A percentile compares a stretch with the other conserved stretches of the same genome.
phyloP scores from a whole-genome alignment of 2,797 vertebrate species.

The Thaleichthys pacificus region DNA sequence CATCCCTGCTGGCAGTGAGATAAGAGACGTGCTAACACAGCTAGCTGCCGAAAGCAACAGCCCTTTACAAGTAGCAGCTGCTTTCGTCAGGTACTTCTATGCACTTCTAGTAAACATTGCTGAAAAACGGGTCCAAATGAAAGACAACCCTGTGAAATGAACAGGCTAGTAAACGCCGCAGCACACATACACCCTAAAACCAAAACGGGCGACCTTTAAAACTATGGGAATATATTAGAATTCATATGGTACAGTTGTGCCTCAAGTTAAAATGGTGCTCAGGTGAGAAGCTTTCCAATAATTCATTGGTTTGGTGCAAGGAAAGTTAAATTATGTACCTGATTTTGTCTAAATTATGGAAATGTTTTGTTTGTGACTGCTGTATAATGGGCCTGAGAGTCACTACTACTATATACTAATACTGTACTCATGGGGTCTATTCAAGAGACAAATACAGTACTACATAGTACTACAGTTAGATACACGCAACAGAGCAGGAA shows the following conservation, averaged over 20 bases:
- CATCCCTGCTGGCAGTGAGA: neutral
- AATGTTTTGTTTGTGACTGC: neutral
- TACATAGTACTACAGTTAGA: neutral
- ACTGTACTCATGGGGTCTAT: neutral
- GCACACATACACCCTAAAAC: conserved; percentile 27
- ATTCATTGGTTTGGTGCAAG: neutral
- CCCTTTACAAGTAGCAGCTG: neutral
- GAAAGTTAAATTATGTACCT: neutral
- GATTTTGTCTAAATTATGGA: too few relatives aligned
- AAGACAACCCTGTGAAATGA: conserved; percentile 24
- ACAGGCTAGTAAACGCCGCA: conserved; percentile 31
- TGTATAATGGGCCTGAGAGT: conserved; percentile 25
- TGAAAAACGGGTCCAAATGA: conserved; percentile 23
- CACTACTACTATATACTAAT: too few relatives aligned
- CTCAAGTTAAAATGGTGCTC: neutral
- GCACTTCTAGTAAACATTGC: neutral
- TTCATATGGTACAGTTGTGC: conserved; percentile 41
- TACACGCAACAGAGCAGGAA: neutral
- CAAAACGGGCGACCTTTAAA: conserved; percentile 15
- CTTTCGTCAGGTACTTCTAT: neutral
- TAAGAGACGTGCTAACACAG: neutral
- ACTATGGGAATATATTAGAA: conserved; percentile 36
- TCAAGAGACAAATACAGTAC: neutral
- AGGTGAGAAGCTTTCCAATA: too few relatives aligned
- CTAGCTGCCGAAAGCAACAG: conserved; percentile 4